Evolutionary conservation across 2,113 vertebrate species (phyloP).

Genomic region (Pitta sordida): DNA sequence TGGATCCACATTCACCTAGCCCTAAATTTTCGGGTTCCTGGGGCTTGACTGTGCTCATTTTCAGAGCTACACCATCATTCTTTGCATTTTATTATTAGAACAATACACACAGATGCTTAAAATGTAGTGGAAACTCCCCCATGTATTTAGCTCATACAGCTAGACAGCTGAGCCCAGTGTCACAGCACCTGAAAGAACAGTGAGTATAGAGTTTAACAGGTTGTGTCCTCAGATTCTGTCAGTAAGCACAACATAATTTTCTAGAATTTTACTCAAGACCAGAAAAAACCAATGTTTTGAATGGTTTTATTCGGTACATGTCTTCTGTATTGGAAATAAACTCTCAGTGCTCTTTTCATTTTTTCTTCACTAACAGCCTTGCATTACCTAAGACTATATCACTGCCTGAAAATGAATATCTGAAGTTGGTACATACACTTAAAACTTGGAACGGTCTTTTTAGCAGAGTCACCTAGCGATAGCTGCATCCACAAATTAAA

Average conservation of each 20-base stretch:
- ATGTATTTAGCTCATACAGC: neutral
- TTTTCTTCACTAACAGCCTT: neutral
- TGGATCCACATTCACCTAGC: neutral
- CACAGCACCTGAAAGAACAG: neutral
- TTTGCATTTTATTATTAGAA: neutral
- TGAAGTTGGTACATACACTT: neutral
- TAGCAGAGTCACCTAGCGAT: neutral
- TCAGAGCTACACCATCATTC: neutral
- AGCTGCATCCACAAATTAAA: neutral
- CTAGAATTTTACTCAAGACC: neutral
- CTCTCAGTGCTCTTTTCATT: neutral
- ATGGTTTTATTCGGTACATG: accelerated
- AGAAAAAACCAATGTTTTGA: neutral
- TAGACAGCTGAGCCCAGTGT: neutral
- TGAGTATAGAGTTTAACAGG: accelerated
- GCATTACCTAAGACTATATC: neutral
- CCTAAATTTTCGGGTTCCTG: neutral
- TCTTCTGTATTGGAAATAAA: neutral
- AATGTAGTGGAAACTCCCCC: neutral
- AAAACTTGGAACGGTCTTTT: neutral
- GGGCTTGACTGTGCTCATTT: neutral
- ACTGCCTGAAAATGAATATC: neutral
- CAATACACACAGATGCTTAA: neutral
- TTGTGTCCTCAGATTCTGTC: neutral
- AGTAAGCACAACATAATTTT: neutral